A percentile compares a stretch with the other conserved stretches of the same genome.
These are phyloP conservation scores for Crypturellus tataupa DNA, from an alignment of 2,797 vertebrate species.

Conservation along the genomic window DNA sequence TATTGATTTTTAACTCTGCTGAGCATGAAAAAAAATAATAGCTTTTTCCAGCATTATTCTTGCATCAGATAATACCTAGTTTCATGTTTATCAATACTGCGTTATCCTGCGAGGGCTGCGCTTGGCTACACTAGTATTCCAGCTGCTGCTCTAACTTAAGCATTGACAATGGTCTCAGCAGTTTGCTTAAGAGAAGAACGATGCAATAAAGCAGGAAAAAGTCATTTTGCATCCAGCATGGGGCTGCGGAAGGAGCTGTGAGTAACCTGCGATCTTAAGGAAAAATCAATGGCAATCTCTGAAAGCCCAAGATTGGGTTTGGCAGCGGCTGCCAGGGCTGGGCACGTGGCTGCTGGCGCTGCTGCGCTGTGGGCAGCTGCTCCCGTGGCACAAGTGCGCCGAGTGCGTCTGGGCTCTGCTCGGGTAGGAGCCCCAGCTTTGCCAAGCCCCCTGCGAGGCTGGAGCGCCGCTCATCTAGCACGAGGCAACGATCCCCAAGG, in stretches of 20 bases:
- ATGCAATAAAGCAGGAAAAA: constrained; percentile 70
- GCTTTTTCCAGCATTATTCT: constrained; percentile 27
- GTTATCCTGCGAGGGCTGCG: constrained; percentile 53
- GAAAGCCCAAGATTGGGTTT: constrained; percentile 16
- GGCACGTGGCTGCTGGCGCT: not conserved
- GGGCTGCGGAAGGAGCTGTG: constrained; percentile 20
- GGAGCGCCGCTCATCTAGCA: not conserved
- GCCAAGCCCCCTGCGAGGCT: constrained; percentile 11
- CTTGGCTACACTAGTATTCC: constrained; percentile 27
- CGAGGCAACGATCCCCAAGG: not conserved
- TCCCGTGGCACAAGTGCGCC: constrained; percentile 49
- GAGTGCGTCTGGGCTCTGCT: constrained; percentile 28
- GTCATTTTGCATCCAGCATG: constrained; percentile 47
- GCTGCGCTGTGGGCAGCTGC: constrained; percentile 35
- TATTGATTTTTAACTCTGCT: constrained; percentile 35
- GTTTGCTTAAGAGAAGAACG: constrained; percentile 65
- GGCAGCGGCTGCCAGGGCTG: constrained; percentile 14
- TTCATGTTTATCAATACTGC: constrained; percentile 63
- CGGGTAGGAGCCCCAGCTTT: constrained; percentile 15
- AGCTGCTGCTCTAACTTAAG: constrained; percentile 2
- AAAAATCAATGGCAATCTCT: constrained; percentile 60
- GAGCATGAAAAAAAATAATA: not conserved
- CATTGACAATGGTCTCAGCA: constrained; percentile 17
- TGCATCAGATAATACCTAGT: not conserved
- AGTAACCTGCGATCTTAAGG: constrained; percentile 48